Percentiles rank a stretch among this genome's conserved stretches.
These are phyloP conservation scores for Lepidonotus clava DNA, from an alignment of 2,888 invertebrate genomes.

Conservation along the genomic window DNA sequence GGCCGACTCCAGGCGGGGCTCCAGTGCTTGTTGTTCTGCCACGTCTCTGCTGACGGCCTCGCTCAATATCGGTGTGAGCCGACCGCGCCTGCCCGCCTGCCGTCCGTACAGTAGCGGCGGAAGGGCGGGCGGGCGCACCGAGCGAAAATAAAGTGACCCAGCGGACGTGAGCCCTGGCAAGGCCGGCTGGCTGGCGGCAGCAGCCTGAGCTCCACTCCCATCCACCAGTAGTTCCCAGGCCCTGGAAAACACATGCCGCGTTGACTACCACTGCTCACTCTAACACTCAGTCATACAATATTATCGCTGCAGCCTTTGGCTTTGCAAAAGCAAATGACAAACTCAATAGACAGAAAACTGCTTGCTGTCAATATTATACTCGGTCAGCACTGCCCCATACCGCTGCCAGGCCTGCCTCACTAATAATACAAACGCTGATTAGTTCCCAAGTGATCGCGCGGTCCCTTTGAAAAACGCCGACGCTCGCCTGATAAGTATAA, in stretches of 20 bases:
- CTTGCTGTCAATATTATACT: too few species aligned
- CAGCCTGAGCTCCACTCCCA: background rate
- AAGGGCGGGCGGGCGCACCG: constrained; percentile 18
- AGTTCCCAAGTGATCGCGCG: constrained; percentile 23
- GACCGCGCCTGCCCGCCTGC: constrained; percentile 18
- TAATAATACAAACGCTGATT: constrained; percentile 22
- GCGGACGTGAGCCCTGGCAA: constrained; percentile 12
- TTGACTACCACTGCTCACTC: background rate
- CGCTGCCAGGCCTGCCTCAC: constrained; percentile 3
- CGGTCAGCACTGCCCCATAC: background rate
- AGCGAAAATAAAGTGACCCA: background rate
- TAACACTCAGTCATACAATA: too few species aligned
- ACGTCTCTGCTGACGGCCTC: background rate
- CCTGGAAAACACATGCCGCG: background rate
- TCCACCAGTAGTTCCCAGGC: background rate
- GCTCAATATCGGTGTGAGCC: background rate
- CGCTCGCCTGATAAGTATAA: constrained; percentile 7
- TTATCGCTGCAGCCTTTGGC: too few species aligned
- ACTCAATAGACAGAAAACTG: too few species aligned
- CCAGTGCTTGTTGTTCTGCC: constrained; percentile 5
- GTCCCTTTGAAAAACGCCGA: constrained; percentile 17
- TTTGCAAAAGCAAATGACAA: too few species aligned
- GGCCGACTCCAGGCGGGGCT: background rate
- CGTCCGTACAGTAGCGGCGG: background rate
- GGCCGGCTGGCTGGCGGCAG: background rate